Conservation (phyloP, 2,797 vertebrate genomes). For the Pangasius macronema region DNA sequence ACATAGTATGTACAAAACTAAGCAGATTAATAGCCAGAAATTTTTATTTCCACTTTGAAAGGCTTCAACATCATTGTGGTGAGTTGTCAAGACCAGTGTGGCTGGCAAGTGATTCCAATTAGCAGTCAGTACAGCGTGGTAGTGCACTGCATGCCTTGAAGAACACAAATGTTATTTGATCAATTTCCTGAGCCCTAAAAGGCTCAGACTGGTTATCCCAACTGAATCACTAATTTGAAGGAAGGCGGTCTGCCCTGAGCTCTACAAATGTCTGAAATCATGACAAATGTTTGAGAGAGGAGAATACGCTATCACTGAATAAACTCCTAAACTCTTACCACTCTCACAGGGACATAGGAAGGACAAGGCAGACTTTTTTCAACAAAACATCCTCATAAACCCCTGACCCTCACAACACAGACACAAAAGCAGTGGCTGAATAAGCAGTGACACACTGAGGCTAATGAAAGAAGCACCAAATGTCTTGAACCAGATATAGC, state of each 20-base stretch:
- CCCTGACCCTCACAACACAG: neutral
- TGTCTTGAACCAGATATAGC: neutral
- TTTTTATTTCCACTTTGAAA: neutral
- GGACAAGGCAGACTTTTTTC: slow-evolving; percentile 1
- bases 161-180: slow-evolving; percentile 26
- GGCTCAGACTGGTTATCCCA: neutral
- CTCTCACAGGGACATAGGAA: slow-evolving; percentile 14
- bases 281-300: neutral
- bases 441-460: neutral
- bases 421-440: slow-evolving; percentile 11
- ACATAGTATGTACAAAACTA: neutral
- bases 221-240: slow-evolving; percentile 23
- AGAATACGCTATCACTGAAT: neutral
- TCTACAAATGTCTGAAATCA: slow-evolving; percentile 19
- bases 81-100: slow-evolving; percentile 25
- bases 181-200: slow-evolving; percentile 36
- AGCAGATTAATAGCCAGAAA: neutral
- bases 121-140: slow-evolving; percentile 38
- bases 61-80: slow-evolving; percentile 11
- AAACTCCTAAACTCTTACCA: slow-evolving; percentile 7
- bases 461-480: neutral
- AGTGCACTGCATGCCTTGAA: slow-evolving; percentile 10
- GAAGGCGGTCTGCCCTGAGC: neutral
- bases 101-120: slow-evolving; percentile 32
- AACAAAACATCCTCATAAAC: slow-evolving; percentile 18